These are phyloP conservation scores for Heterochromis multidens DNA, from an alignment of 2,113 vertebrate species.

Conservation along the genomic window DNA sequence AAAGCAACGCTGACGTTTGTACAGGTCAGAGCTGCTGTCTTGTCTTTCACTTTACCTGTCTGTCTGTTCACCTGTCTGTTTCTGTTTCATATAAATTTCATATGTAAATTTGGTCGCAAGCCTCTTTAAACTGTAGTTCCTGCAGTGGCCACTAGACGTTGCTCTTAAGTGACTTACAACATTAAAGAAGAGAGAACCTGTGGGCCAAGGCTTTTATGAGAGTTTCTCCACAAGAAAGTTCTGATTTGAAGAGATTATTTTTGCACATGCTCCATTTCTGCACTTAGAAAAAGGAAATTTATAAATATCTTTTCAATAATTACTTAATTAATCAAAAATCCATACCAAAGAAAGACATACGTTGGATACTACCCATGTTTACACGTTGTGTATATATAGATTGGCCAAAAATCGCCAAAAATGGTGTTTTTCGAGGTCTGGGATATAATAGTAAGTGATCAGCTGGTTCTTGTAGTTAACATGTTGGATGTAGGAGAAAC, in stretches of 20 bases:
- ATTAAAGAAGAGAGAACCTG: background rate
- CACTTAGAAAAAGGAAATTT: too few species aligned
- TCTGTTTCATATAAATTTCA: background rate
- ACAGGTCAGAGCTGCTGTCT: conserved; percentile 78
- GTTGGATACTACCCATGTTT: too few species aligned
- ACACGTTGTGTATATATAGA: too few species aligned
- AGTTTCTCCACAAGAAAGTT: background rate
- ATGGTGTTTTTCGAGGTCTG: background rate
- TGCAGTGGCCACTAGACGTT: background rate
- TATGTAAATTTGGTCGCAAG: background rate
- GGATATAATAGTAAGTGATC: background rate
- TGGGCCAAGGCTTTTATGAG: too few species aligned
- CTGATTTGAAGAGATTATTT: background rate
- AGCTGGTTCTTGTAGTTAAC: background rate
- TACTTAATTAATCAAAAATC: too few species aligned
- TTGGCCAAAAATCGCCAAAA: too few species aligned
- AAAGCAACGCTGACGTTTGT: conserved; percentile 95
- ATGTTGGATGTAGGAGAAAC: background rate
- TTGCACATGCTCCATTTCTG: background rate
- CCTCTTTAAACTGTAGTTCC: background rate
- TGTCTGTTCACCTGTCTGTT: background rate
- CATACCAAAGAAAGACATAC: too few species aligned
- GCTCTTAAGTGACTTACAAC: background rate
- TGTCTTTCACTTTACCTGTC: background rate
- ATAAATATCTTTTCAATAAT: too few species aligned